These are phyloP conservation scores for Microtus richardsoni DNA, from an alignment of 2,113 vertebrate genomes.

Conservation along the genomic window DNA sequence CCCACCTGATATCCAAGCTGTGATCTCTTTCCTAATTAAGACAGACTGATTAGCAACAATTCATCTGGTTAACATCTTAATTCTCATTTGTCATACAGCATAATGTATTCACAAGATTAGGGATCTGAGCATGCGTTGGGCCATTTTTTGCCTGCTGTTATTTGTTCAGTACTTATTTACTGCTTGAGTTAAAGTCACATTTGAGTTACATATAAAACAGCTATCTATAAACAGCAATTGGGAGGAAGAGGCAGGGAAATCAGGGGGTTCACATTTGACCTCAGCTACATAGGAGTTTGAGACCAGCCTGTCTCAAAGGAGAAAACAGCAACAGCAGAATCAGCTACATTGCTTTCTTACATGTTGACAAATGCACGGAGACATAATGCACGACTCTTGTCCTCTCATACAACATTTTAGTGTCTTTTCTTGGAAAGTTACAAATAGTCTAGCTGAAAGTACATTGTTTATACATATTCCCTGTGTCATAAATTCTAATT, in stretches of 20 bases:
- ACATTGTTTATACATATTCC: conserved; percentile 17
- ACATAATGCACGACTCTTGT: background rate
- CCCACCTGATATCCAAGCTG: background rate
- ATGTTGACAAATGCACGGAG: background rate
- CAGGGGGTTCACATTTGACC: background rate
- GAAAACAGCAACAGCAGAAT: background rate
- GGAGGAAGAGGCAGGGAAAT: background rate
- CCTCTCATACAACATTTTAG: background rate
- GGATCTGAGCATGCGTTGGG: background rate
- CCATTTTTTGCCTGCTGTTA: background rate
- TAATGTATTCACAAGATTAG: background rate
- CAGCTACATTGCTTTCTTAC: background rate
- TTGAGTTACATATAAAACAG: background rate
- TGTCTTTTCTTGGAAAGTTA: conserved; percentile 44
- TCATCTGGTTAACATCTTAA: background rate
- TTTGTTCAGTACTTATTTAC: background rate
- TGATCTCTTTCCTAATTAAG: background rate
- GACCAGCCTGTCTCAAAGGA: background rate
- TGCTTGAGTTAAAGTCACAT: conserved; percentile 12
- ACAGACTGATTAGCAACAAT: background rate
- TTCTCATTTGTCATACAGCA: background rate
- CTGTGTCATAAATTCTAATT: background rate
- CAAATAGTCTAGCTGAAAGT: conserved; percentile 19
- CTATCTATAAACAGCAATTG: background rate
- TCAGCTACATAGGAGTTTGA: background rate